phyloP scores from a whole-genome alignment of 2,797 vertebrate genomes.

The Syndactyla subalaris region DNA sequence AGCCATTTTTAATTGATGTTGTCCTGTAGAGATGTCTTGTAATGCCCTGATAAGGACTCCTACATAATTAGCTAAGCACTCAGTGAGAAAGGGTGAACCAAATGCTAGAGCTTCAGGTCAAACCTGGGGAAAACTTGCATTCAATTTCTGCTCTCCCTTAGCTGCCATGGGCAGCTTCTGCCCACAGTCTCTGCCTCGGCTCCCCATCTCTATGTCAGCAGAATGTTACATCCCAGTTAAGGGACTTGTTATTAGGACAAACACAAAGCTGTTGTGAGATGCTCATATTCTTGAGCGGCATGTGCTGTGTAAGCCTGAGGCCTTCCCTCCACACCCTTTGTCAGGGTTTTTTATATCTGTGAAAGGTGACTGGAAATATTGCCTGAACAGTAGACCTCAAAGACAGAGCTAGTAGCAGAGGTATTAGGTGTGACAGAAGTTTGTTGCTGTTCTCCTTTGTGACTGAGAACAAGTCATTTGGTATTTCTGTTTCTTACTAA shows the following conservation, averaged over 20 bases:
- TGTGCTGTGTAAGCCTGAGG: background rate
- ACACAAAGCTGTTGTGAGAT: background rate
- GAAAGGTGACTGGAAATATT: background rate
- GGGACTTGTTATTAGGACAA: background rate
- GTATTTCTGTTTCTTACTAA: background rate
- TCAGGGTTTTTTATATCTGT: background rate
- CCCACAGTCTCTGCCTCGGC: rapidly evolving
- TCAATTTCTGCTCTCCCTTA: background rate
- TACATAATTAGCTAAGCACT: background rate
- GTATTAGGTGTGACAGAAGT: background rate
- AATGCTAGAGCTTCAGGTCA: background rate
- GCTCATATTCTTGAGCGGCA: rapidly evolving
- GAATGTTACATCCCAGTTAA: background rate
- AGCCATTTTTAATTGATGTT: background rate
- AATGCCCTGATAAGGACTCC: background rate
- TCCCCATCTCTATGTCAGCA: background rate
- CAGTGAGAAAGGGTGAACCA: background rate
- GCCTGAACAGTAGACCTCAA: background rate
- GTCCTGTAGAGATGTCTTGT: background rate
- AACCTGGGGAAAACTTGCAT: background rate
- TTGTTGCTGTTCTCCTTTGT: background rate
- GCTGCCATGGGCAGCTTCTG: background rate
- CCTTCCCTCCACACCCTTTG: background rate
- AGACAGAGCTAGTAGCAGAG: background rate
- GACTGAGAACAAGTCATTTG: background rate